A percentile compares a stretch with the other conserved stretches of the same genome.
phyloP scores from a whole-genome alignment of 2,888 invertebrate genomes.

The Parnassius smintheus region DNA sequence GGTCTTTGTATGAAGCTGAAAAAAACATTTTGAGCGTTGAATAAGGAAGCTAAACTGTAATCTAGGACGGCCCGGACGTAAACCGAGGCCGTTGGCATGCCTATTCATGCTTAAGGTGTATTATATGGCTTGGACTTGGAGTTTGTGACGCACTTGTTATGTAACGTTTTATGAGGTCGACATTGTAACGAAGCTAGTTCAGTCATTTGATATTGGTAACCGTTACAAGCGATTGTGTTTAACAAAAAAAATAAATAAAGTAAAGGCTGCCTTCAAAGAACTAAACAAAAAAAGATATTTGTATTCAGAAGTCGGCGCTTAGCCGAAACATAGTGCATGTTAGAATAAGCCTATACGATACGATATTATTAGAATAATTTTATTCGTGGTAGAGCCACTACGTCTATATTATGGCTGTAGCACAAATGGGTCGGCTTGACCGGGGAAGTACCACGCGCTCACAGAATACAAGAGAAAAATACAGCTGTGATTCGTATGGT shows the following conservation, averaged over 20 bases:
- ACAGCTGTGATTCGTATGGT: too few relatives aligned
- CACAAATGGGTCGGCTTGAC: too few relatives aligned
- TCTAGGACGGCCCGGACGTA: conserved; percentile 14
- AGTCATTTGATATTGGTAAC: conserved; percentile 17
- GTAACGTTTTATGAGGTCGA: conserved; percentile 11
- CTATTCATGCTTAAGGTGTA: conserved; percentile 21
- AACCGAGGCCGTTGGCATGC: conserved; percentile 12
- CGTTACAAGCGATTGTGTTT: conserved; percentile 4
- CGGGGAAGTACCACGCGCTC: too few relatives aligned
- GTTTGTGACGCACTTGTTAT: conserved; percentile 11
- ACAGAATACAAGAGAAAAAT: too few relatives aligned
- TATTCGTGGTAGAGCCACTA: too few relatives aligned
- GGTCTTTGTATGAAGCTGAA: conserved; percentile 16
- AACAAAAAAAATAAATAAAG: conserved; percentile 1
- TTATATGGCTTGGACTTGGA: conserved; percentile 14
- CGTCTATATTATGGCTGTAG: too few relatives aligned
- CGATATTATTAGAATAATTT: too few relatives aligned
- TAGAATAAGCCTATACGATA: too few relatives aligned
- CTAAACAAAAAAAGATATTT: too few relatives aligned
- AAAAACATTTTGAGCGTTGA: conserved; percentile 16
- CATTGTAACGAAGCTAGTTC: conserved; percentile 8
- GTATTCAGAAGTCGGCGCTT: too few relatives aligned
- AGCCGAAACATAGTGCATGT: too few relatives aligned
- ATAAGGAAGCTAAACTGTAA: conserved; percentile 24
- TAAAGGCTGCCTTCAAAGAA: too few relatives aligned